Conservation (phyloP, 1,140 invertebrate species). For the Drosophila littoralis region DNA sequence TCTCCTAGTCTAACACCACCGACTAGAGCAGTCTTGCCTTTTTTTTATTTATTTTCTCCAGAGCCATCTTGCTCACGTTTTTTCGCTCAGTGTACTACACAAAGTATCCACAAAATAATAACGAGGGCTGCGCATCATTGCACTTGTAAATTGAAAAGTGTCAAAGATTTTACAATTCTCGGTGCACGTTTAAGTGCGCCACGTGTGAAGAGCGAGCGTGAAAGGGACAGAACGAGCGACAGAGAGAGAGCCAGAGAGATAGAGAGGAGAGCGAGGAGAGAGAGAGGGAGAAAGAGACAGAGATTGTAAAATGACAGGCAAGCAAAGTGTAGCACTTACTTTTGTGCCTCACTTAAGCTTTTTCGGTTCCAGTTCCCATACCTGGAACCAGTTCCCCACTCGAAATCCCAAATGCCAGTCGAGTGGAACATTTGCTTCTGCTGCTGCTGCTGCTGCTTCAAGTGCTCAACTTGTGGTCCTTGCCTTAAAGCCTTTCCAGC, state of each 20-base stretch:
- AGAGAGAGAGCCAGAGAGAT: background rate
- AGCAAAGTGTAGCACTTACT: constrained; percentile 11
- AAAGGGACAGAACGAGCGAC: background rate
- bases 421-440: constrained; percentile 17
- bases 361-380: constrained; percentile 3
- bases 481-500: constrained; percentile 26
- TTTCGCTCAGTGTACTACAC: constrained; percentile 29
- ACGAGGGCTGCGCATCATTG: constrained; percentile 34
- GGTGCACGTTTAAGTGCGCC: constrained; percentile 35
- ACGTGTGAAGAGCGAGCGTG: background rate
- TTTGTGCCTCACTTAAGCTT: constrained; percentile 10
- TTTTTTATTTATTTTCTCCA: no score
- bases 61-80: background rate
- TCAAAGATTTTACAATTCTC: constrained; percentile 43
- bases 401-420: constrained; percentile 6
- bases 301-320: background rate
- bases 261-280: background rate
- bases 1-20: no score
- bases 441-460: constrained; percentile 8
- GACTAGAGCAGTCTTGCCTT: no score
- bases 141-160: constrained; percentile 54
- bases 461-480: constrained; percentile 13
- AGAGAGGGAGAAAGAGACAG: background rate
- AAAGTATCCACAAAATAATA: constrained; percentile 19
- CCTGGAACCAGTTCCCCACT: constrained; percentile 3